Evolutionary conservation across 2,888 invertebrate species (phyloP).

Genomic region (Sphecodes monilicornis): DNA sequence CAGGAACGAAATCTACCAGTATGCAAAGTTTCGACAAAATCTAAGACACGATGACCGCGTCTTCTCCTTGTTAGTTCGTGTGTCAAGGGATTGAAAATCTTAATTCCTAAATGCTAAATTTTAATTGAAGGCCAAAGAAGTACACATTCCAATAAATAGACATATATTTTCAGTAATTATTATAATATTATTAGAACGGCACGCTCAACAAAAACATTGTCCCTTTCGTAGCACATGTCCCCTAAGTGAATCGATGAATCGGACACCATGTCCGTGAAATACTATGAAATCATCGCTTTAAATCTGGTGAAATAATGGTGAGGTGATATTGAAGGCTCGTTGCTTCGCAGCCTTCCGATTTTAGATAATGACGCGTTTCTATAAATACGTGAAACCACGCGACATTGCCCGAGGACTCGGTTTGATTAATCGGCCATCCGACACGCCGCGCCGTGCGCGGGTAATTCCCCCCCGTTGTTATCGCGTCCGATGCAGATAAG

Average conservation of each 20-base stretch:
- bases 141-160: too few species aligned
- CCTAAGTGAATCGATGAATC: background rate
- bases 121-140: too few species aligned
- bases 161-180: background rate
- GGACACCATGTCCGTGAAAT: background rate
- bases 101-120: too few species aligned
- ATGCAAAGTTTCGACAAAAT: too few species aligned
- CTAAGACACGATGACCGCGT: too few species aligned
- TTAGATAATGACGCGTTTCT: slow-evolving; percentile 21
- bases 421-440: slow-evolving; percentile 32
- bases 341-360: background rate
- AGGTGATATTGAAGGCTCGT: background rate
- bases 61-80: too few species aligned
- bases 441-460: slow-evolving; percentile 6
- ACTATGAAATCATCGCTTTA: slow-evolving; percentile 38
- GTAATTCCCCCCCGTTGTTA: background rate
- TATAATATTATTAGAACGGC: background rate
- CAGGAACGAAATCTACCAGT: too few species aligned
- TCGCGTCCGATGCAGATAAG: slow-evolving; percentile 34
- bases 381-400: slow-evolving; percentile 17
- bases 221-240: background rate
- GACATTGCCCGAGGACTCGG: slow-evolving; percentile 21
- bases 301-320: slow-evolving; percentile 14
- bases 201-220: background rate
- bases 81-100: too few species aligned